These are phyloP conservation scores for Conchocele bisecta DNA, from an alignment of 2,888 invertebrate species.

Conservation along the genomic window DNA sequence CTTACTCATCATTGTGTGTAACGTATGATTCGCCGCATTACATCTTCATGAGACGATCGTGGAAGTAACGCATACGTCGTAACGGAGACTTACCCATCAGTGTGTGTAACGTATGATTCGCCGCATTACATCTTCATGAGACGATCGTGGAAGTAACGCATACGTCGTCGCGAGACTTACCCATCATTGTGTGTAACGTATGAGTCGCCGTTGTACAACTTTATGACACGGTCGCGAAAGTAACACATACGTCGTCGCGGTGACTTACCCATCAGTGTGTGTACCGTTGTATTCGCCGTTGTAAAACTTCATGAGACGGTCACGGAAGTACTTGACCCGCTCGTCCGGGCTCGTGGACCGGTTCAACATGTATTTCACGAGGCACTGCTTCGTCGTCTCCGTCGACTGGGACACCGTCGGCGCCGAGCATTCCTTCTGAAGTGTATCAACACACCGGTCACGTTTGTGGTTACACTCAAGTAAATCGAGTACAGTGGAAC, in stretches of 20 bases:
- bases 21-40: no score
- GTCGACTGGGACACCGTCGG: conserved; percentile 1
- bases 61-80: no score
- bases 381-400: conserved; percentile 7
- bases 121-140: conserved; percentile 31
- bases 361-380: conserved; percentile 31
- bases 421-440: neutral
- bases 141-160: no score
- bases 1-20: no score
- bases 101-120: conserved; percentile 10
- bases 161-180: no score
- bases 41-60: no score
- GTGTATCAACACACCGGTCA: no score
- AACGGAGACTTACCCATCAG: no score
- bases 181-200: conserved; percentile 7
- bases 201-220: conserved; percentile 26
- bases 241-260: no score
- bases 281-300: conserved; percentile 10
- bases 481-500: no score
- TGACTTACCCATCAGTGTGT: conserved; percentile 23
- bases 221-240: conserved; percentile 44
- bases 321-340: conserved; percentile 49
- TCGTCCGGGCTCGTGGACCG: conserved; percentile 38
- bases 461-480: no score
- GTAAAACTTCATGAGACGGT: conserved; percentile 49